Evolutionary conservation across 2,888 invertebrate species (phyloP).

Genomic region (Elegia similella): DNA sequence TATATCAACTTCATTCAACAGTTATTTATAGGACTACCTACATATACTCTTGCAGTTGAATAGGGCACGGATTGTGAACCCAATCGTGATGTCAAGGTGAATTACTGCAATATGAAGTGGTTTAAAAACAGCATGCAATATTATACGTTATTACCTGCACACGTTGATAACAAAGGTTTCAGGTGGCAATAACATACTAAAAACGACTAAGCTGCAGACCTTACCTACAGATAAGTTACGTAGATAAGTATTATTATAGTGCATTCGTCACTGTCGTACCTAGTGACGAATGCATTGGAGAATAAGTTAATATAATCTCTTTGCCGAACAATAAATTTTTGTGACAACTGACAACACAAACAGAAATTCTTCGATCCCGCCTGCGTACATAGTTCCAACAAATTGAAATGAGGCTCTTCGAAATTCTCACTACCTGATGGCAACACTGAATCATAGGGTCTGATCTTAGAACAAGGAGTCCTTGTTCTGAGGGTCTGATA

Average conservation of each 20-base stretch:
- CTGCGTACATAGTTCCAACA: too few relatives aligned
- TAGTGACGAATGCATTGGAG: background rate
- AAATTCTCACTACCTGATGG: too few relatives aligned
- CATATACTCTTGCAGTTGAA: conserved; percentile 1
- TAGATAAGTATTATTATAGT: background rate
- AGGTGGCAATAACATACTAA: background rate
- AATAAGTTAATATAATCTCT: too few relatives aligned
- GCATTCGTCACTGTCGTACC: background rate
- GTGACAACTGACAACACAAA: too few relatives aligned
- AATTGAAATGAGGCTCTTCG: too few relatives aligned
- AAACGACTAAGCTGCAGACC: background rate
- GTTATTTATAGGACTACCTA: too few relatives aligned
- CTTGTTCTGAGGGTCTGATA: too few relatives aligned
- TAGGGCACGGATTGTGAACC: background rate
- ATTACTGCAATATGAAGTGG: background rate
- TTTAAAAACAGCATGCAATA: conserved; percentile 1
- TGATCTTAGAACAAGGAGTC: too few relatives aligned
- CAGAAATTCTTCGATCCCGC: too few relatives aligned
- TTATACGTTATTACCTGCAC: background rate
- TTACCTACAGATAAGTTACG: background rate
- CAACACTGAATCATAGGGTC: too few relatives aligned
- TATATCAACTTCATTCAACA: too few relatives aligned
- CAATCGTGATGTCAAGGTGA: conserved; percentile 2
- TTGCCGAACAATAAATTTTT: too few relatives aligned
- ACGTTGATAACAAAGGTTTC: conserved; percentile 7